Conservation (phyloP, 2,113 vertebrate genomes). For the Labeo rohita region DNA sequence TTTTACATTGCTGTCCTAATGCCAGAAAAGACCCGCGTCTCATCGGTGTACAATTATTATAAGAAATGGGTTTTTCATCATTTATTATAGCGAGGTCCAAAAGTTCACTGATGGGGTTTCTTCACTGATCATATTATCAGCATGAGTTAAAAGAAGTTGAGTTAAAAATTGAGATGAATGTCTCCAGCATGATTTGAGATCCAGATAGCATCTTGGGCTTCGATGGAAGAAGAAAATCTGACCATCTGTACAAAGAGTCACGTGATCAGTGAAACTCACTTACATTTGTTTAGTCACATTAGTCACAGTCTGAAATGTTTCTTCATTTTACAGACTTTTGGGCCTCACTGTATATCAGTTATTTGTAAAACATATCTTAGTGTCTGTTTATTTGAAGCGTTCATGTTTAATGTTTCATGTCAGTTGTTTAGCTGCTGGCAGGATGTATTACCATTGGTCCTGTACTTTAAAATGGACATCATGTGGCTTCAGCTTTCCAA, state of each 20-base stretch:
- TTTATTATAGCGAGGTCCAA: not conserved
- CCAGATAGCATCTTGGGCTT: not conserved
- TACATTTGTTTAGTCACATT: not conserved
- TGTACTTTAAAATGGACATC: not conserved
- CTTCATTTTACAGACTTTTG: not conserved
- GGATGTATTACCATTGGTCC: not conserved
- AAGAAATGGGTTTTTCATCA: not conserved
- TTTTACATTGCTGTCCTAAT: not conserved
- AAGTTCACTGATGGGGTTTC: not conserved
- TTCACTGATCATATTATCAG: not conserved
- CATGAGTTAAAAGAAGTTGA: too few relatives aligned
- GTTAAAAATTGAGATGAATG: too few relatives aligned
- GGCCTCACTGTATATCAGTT: not conserved
- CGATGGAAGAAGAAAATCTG: not conserved
- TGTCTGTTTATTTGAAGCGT: not conserved
- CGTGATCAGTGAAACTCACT: not conserved
- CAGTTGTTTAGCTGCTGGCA: not conserved
- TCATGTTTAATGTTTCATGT: not conserved
- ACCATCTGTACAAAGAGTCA: not conserved
- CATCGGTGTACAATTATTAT: not conserved
- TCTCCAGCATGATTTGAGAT: not conserved
- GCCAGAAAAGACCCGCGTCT: not conserved
- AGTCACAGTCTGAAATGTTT: not conserved
- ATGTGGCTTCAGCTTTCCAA: not conserved
- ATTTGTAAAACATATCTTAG: not conserved